Base-by-base conservation (phyloP, 2,888 invertebrate genomes). In the Spodoptera picta region DNA sequence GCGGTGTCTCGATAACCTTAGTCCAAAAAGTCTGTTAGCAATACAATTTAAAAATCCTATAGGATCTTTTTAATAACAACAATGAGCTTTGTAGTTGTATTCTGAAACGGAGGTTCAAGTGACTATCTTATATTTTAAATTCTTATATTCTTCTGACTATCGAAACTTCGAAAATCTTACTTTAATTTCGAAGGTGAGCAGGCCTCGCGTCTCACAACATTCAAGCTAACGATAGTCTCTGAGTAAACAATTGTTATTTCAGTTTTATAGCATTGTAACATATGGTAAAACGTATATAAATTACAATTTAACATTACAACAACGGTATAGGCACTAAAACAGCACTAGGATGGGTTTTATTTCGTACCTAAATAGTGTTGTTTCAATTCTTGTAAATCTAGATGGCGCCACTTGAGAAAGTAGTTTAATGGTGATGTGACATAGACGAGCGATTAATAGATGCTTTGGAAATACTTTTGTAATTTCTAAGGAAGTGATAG, bases 331-430 rank as follows among this genome's bases (percentile, higher is more conserved):
- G 70, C 49, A 75, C 65, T 82, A 77, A 79, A 82, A 68, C 66
- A 63, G 61, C 78, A 63, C 75, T 64, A 72, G 70, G 72, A 64
- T 66, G 64, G 69, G 73, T 79, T 84, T 83, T 75, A 82, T 77
- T 77, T 66, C 65, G 55, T 71, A 65, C 73, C 71, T 75, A 78
- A 73, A 78, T 79, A 62, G 69, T 68, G 74, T 57, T 64, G 70
- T 73, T 70, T 71, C 73, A 74, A 70, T 79, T 73, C 71, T 66
- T 62, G 71, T 76, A 66, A 67, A 79, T 77, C 65, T 66, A 70
- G 70, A 77, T 75, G 84, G 85, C 85, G 85, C 84, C 83, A 80
- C 14, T 69, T 71, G 69, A 14, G 72, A 76, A 81, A 80, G 78
- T 80, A 70, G 77, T 75, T 76, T 80, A 75, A 76, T 74, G 69